A percentile compares a stretch with the other conserved stretches of the same genome.
Conservation (phyloP, 2,888 invertebrate species). For the Iselma pallidipennis region DNA sequence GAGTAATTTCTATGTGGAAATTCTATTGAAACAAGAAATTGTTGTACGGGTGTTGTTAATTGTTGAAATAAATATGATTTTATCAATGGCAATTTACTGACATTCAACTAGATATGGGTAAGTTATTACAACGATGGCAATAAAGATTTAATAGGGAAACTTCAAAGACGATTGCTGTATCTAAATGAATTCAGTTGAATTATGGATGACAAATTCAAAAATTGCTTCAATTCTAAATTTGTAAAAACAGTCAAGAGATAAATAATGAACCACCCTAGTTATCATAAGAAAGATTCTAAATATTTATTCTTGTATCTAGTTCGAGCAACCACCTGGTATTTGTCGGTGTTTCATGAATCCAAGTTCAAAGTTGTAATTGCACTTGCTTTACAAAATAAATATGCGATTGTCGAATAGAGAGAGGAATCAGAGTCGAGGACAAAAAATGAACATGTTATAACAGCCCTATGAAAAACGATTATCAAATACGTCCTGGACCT, state of each 20-base stretch:
- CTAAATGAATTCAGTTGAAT: conserved; percentile 4
- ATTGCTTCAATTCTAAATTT: neutral
- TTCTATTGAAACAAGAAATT: neutral
- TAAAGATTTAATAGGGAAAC: conserved; percentile 35
- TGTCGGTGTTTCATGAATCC: too few relatives aligned
- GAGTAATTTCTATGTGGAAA: neutral
- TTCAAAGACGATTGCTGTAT: conserved; percentile 8
- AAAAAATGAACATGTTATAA: neutral
- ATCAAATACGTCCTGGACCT: conserved; percentile 6
- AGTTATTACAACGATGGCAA: conserved; percentile 42
- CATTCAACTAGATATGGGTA: conserved; percentile 46
- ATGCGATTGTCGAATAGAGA: neutral
- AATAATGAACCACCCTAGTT: too few relatives aligned
- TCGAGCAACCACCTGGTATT: too few relatives aligned
- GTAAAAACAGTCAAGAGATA: too few relatives aligned
- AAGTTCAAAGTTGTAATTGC: neutral
- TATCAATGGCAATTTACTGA: conserved; percentile 42
- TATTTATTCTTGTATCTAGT: neutral
- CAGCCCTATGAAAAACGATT: conserved; percentile 8
- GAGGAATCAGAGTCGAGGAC: neutral
- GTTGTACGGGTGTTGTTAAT: neutral
- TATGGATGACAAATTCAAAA: neutral
- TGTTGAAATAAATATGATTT: conserved; percentile 33
- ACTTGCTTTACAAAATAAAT: conserved; percentile 1
- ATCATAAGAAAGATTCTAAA: too few relatives aligned